A percentile compares a stretch with the other conserved stretches of the same genome.
Evolutionary conservation across 2,888 invertebrate genomes (phyloP).

Genomic region (Drosophila ezoana): DNA sequence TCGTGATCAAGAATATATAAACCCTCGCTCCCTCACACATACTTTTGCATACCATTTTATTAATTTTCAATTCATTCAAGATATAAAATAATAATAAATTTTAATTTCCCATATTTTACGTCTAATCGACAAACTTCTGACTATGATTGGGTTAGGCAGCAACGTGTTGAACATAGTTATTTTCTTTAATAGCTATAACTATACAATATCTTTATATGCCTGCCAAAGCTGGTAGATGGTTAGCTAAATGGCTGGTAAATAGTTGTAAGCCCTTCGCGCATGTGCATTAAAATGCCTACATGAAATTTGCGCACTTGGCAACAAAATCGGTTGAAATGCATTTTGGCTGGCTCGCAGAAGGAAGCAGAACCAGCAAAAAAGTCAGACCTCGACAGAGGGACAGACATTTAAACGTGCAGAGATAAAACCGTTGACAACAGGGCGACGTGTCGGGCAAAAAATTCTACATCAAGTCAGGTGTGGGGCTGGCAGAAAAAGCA

Average conservation of each 20-base stretch:
- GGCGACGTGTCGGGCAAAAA: conserved; percentile 60
- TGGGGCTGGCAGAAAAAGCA: conserved; percentile 43
- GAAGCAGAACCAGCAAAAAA: conserved; percentile 15
- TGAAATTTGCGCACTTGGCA: conserved; percentile 63
- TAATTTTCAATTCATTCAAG: no score
- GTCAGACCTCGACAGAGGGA: conserved; percentile 5
- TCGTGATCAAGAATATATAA: no score
- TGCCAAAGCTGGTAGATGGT: conserved; percentile 24
- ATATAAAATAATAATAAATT: conserved; percentile 4
- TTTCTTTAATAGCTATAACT: neutral
- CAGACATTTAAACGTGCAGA: conserved; percentile 50
- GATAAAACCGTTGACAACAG: conserved; percentile 61
- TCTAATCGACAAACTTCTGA: neutral
- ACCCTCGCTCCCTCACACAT: no score
- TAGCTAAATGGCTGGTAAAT: conserved; percentile 48
- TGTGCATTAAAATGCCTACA: conserved; percentile 65
- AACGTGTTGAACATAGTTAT: neutral
- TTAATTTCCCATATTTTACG: conserved; percentile 3
- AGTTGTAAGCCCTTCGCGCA: conserved; percentile 39
- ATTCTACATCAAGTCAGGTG: conserved; percentile 46
- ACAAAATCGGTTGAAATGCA: conserved; percentile 55
- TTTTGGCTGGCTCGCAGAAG: conserved; percentile 22
- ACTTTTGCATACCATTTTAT: no score
- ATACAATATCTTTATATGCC: neutral
- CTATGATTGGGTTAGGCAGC: conserved; percentile 4